Percentiles rank a stretch among this genome's conserved stretches.
Conservation (phyloP, 2,113 vertebrate species). For the Hydrolagus affinis region DNA sequence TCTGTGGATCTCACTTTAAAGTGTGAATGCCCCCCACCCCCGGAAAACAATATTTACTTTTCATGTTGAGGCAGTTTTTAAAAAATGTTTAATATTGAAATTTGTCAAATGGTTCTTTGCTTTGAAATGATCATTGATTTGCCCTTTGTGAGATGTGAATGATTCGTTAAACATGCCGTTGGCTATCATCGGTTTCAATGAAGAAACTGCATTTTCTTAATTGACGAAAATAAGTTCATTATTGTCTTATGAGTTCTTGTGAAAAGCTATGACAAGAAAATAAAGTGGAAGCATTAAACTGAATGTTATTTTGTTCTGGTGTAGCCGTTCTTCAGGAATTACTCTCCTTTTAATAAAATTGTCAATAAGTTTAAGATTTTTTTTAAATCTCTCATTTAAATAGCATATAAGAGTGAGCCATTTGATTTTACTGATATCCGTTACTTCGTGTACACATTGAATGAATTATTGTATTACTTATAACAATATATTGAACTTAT, state of each 20-base stretch:
- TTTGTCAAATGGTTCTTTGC: neutral
- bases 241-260: conserved; percentile 18
- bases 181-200: neutral
- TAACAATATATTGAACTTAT: too few species aligned
- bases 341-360: too few species aligned
- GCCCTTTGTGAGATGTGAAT: neutral
- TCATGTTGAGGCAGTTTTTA: neutral
- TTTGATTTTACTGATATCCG: too few species aligned
- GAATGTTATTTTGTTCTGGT: neutral
- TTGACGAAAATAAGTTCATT: neutral
- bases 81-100: neutral
- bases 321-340: too few species aligned
- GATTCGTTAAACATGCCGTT: neutral
- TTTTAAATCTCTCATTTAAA: too few species aligned
- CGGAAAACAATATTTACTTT: neutral
- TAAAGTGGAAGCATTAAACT: conserved; percentile 19
- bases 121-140: neutral
- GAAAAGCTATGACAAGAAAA: conserved; percentile 22
- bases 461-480: neutral
- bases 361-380: too few species aligned
- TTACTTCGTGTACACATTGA: neutral
- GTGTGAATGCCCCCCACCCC: neutral
- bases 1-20: neutral
- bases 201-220: conserved; percentile 3
- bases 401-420: too few species aligned